These are phyloP conservation scores for Muntiacus reevesi DNA, from an alignment of 2,113 vertebrate species.

Conservation along the genomic window DNA sequence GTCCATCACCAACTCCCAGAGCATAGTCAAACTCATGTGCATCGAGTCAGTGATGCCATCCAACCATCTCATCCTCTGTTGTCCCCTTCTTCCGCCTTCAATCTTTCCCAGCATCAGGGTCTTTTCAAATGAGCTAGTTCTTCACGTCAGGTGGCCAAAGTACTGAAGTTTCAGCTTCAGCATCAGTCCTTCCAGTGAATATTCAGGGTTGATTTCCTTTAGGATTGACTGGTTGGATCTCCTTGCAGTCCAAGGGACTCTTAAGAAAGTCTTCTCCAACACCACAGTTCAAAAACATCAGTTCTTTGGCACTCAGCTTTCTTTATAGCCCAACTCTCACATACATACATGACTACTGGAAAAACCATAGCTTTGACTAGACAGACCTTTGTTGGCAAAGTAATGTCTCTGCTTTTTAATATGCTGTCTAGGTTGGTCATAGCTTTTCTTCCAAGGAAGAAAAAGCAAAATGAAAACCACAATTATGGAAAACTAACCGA, in stretches of 20 bases:
- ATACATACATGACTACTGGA: background rate
- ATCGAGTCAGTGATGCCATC: background rate
- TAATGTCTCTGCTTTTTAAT: background rate
- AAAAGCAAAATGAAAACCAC: background rate
- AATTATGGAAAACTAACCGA: background rate
- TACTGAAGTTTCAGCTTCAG: background rate
- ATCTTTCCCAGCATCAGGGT: background rate
- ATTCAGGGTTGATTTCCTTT: background rate
- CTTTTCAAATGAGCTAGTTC: background rate
- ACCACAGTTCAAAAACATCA: background rate
- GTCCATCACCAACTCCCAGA: background rate
- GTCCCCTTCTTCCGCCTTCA: background rate
- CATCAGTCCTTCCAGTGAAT: background rate
- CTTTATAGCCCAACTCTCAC: background rate
- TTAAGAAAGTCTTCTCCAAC: background rate
- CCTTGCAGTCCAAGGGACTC: background rate
- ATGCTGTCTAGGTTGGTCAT: background rate
- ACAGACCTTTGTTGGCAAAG: background rate
- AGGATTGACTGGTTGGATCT: background rate
- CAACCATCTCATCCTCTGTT: background rate
- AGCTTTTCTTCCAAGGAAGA: background rate
- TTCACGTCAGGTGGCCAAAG: background rate
- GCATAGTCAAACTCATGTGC: background rate
- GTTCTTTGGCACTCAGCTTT: background rate
- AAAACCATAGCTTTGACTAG: background rate